Base-by-base conservation (phyloP, 2,888 invertebrate genomes). In the Dastarcus helophoroides region DNA sequence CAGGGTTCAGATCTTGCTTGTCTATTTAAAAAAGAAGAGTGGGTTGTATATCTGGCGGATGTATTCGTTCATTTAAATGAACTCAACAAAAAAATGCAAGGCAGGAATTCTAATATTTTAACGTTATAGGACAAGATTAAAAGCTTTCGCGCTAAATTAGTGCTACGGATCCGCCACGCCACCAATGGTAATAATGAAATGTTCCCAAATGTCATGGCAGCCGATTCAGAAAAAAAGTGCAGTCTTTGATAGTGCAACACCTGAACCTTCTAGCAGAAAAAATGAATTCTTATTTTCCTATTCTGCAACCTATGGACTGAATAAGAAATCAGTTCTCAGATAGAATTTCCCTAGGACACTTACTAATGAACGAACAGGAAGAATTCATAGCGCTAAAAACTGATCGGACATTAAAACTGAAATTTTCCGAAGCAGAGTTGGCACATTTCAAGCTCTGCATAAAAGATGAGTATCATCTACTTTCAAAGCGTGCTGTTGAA, bases 181-280 rank as follows among this genome's bases (percentile, higher is more conserved):
- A 11, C 10, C 25, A 10, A 25, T 25, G 25, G 25, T 15, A 31
- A 8, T 9, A 21, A 29, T 29, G 29, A 25, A 29, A 25, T 29
- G 23, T 29, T 29, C 29, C 23, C 29, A 26, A 22, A 29, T 29
- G 22, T 11, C 29, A 29, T 29, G 22, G 29, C 21, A 8, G 26
- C 21, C 3, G 36, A 38, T 36, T 32, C 42, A 38, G 36, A 37
- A 34, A 39, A 41, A 40, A 28, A 33, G 35, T 40, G 34, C 35
- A 41, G 26, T 21, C 30, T 34, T 34, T 34, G 31, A 31, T 34
- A 19, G 26, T 31, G 26, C 25, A 25, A 34, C 34, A 34, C 24
- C 31, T 34, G 29, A 24, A 34, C 25, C 25, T 34, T 19, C 21
- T 34, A 25, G 34, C 8, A 34, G 34, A 31, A 31, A 33, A n/a